A percentile compares a stretch with the other conserved stretches of the same genome.
These are phyloP conservation scores for Actinopyga echinites DNA, from an alignment of 53 echinoderm and acorn worm species.

Conservation along the genomic window DNA sequence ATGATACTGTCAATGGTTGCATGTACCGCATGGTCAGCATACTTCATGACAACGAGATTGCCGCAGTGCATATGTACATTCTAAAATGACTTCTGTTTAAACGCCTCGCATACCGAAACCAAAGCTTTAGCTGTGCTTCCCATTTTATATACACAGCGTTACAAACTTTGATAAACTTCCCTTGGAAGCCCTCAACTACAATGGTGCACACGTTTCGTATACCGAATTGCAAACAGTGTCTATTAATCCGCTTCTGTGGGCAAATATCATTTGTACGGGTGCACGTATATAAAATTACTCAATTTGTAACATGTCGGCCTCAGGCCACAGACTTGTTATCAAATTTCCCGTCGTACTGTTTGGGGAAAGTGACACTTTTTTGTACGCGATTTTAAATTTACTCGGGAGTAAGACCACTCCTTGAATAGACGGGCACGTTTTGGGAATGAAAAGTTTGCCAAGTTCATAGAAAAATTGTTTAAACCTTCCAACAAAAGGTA, in stretches of 20 bases:
- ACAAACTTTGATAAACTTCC: slow-evolving; percentile 1
- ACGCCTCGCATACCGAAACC: too few relatives aligned
- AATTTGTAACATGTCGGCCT: slow-evolving; percentile 24
- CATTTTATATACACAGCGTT: not conserved
- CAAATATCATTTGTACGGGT: slow-evolving; percentile 42
- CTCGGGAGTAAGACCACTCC: slow-evolving; percentile 29
- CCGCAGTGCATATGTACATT: too few relatives aligned
- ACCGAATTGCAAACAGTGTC: slow-evolving; percentile 2
- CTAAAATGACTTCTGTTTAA: too few relatives aligned
- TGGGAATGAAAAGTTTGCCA: not conserved
- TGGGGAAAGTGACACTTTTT: slow-evolving; percentile 28
- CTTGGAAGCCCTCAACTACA: not conserved
- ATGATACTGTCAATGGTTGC: too few relatives aligned
- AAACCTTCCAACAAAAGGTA: not conserved
- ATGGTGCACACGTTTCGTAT: slow-evolving; percentile 24
- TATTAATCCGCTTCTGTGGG: slow-evolving; percentile 35
- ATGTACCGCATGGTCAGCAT: too few relatives aligned
- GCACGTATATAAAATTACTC: slow-evolving; percentile 48
- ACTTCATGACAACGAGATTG: too few relatives aligned
- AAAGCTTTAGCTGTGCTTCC: not conserved
- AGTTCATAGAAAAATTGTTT: slow-evolving; percentile 35
- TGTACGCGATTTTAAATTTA: slow-evolving; percentile 11
- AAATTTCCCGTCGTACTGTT: slow-evolving; percentile 3
- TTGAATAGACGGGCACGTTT: slow-evolving; percentile 35
- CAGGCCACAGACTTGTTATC: slow-evolving; percentile 29